Base-by-base conservation (phyloP, 2,113 vertebrate genomes). In the Zosterops pallidus region DNA sequence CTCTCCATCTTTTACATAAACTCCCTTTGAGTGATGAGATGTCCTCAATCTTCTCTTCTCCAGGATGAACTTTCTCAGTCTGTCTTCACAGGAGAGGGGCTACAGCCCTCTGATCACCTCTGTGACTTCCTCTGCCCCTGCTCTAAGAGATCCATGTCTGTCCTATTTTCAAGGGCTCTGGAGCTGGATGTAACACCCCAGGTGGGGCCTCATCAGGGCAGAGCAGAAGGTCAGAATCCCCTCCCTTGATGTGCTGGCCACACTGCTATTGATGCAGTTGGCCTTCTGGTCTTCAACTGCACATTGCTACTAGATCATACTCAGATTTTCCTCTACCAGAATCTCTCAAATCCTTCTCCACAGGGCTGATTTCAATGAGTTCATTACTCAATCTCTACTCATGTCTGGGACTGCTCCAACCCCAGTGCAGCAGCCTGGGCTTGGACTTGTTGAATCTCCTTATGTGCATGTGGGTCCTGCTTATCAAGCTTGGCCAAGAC, bases 211-310 rank as follows among this genome's bases (percentile, higher is more conserved):
- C 39, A 52, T 15, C 16, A 59, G 46, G 46, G 20, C 16, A n/a
- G 37, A 29, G 37, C 7, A 81, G 44, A 67, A 52, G 18, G 12
- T 11, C 12, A 82, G 46, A 75, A 41, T 68, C 7, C 12, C 11
- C 44, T 44, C 14, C 26, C 37, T 11, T 39, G 28, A 14, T 12
- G 39, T 39, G 39, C 39, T 52, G 46, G 15, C 18, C 12, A 59
- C 0, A 0, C 26, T 44, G 31, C 33, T 52, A 31, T 57, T 64
- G 28, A 39, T n/a, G 33, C 26, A 16, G 15, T 5, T 53, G 9
- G 12, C 8, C 11, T 74, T 46, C n/a, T 24, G 18, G 14, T 74
- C 60, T 59, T 24, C 60, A 21, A 12, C 15, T 39, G 33, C 24
- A 53, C 16, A 25, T 46, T 8, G 7, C 11, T 25, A 33, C 11